Conservation (phyloP, 2,888 invertebrate genomes). For the Cepaea hortensis region DNA sequence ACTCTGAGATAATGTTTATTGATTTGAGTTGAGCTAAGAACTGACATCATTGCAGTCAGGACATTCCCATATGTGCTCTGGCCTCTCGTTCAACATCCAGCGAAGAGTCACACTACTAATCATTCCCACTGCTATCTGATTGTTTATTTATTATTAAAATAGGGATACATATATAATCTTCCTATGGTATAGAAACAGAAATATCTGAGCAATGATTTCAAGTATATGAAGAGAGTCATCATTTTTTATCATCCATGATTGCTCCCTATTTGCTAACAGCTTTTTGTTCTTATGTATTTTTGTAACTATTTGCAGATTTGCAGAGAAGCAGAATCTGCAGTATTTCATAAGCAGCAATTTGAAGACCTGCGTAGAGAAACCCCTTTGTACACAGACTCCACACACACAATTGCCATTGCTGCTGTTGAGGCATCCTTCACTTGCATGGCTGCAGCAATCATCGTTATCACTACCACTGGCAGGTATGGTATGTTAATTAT, state of each 20-base stretch:
- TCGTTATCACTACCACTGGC: constrained; percentile 87
- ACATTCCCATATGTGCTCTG: no score
- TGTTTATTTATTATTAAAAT: no score
- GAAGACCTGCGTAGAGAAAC: constrained; percentile 82
- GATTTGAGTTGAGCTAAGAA: no score
- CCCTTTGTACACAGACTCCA: constrained; percentile 84
- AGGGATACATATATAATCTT: no score
- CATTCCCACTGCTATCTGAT: no score
- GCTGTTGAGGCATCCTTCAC: constrained; percentile 95
- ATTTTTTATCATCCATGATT: not conserved
- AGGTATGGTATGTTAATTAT: constrained; percentile 64
- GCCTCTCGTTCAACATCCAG: no score
- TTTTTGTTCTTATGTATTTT: not conserved
- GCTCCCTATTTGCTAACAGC: no score
- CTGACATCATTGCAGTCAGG: no score
- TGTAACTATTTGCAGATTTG: constrained; percentile 83
- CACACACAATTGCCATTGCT: constrained; percentile 94
- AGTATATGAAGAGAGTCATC: not conserved
- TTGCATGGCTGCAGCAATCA: constrained; percentile 90
- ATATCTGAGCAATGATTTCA: not conserved
- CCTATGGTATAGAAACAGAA: no score
- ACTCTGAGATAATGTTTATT: no score
- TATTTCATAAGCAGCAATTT: constrained; percentile 94
- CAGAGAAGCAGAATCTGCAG: constrained; percentile 96
- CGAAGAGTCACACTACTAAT: no score